These are phyloP conservation scores for Ophioninae sp. DNA, from an alignment of 2,888 invertebrate genomes.

Conservation along the genomic window DNA sequence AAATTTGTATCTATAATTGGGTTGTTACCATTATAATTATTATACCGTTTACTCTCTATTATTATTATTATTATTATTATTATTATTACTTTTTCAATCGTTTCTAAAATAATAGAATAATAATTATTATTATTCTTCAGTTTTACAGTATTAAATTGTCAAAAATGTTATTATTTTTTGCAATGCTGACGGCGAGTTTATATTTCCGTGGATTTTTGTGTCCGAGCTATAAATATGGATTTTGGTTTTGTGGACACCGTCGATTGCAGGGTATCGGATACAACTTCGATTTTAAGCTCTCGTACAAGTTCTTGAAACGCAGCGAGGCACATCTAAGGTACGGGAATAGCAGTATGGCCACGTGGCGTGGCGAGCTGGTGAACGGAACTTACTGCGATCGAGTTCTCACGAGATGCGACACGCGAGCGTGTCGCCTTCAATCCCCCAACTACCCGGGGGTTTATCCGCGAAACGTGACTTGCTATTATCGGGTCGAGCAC, in stretches of 20 bases:
- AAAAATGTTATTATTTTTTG: background rate
- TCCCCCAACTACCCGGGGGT: conserved; percentile 96
- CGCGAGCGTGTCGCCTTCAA: conserved; percentile 87
- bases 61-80: no score
- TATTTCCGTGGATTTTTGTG: background rate
- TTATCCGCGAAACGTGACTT: conserved; percentile 93
- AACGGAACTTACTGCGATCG: conserved; percentile 91
- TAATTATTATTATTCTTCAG: background rate
- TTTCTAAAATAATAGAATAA: no score
- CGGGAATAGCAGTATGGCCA: conserved; percentile 88
- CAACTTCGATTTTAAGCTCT: conserved; percentile 92
- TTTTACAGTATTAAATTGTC: background rate
- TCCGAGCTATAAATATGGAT: background rate
- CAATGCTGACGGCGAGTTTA: background rate
- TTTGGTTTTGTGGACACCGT: conserved; percentile 19
- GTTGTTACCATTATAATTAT: no score
- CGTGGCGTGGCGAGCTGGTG: conserved; percentile 89
- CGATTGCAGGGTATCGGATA: conserved; percentile 86
- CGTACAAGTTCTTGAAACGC: conserved; percentile 90
- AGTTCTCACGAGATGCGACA: conserved; percentile 89
- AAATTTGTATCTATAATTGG: no score
- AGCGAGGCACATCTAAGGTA: conserved; percentile 90
- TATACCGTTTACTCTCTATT: no score
- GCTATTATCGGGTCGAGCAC: conserved; percentile 88
- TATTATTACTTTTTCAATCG: background rate